Base-by-base conservation (phyloP, 2,888 invertebrate species). In the Acleris literana region DNA sequence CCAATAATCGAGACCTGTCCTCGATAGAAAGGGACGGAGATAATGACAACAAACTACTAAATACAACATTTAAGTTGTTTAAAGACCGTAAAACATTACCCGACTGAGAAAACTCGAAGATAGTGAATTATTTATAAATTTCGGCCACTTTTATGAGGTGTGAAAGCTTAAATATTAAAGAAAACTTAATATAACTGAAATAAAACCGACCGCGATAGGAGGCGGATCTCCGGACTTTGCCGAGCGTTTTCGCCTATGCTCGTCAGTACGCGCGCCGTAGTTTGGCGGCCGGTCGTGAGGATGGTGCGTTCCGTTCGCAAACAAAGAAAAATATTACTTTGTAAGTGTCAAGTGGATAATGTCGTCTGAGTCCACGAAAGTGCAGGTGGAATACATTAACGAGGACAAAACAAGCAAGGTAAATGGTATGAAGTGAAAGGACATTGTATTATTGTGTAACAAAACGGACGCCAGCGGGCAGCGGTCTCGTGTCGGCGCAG, bases 1-100 rank as follows among this genome's bases (percentile, higher is more conserved):
- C 93, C 93, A 92, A 93, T 92, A 93, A 93, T 92, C 92, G 91
- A 92, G 90, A 92, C 88, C 83, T 85, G 87, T 88, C 85, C 80
- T 74, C 68, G 76, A 73, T 73, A 82, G 87, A 92, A 80, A 58
- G 90, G 88, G 90, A 92, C 70, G 74, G 91, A 81, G 80, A 84
- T 81, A 86, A 58, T 75, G 71, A 66, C 69, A 71, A 70, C 68
- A 70, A 80, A 73, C 58, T 75, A 52, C n/a, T 44, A 57, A 62
- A 62, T 43, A 52, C 25, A 11, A 53, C 25, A 57, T 66, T 56
- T 22, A 5, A 25, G 6, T 18, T 22, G 13, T 43, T 56, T 62
- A 5, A 13, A 18, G 6, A 2, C 13, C 7, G 4, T 25, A 1
- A 43, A 2, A 39, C 39, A n/a, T n/a, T 22, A 18, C 33, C 33